Conservation (phyloP, 2,113 vertebrate species). For the Albula goreensis region DNA sequence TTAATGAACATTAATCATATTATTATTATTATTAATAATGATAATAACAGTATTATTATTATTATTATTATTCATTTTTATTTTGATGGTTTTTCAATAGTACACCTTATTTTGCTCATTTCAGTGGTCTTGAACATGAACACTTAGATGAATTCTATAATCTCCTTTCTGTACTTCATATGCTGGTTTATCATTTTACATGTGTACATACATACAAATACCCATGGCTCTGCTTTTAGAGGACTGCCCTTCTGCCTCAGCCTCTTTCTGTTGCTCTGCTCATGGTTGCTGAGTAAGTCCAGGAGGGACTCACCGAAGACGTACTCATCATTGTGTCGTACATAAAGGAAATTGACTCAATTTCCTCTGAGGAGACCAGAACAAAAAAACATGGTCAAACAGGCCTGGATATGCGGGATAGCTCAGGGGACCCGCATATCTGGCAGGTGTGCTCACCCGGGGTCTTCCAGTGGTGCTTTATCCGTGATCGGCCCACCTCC, state of each 20-base stretch:
- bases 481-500: background rate
- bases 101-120: background rate
- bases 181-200: too few relatives aligned
- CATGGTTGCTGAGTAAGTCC: background rate
- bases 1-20: background rate
- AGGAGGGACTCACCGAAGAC: background rate
- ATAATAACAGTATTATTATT: background rate
- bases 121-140: too few relatives aligned
- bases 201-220: background rate
- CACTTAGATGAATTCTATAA: too few relatives aligned
- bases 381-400: background rate
- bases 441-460: background rate
- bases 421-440: background rate
- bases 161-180: too few relatives aligned
- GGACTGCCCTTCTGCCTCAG: background rate
- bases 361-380: slow-evolving; percentile 22
- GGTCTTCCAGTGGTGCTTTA: background rate
- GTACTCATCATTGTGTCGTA: slow-evolving; percentile 8
- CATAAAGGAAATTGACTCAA: slow-evolving; percentile 30
- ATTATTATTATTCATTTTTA: background rate
- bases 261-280: background rate
- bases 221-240: background rate
- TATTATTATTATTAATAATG: background rate
- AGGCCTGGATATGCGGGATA: background rate
- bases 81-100: background rate